A percentile compares a stretch with the other conserved stretches of the same genome.
These are phyloP conservation scores for Paratrypauchen microcephalus DNA, from an alignment of 2,797 vertebrate species.

Conservation along the genomic window DNA sequence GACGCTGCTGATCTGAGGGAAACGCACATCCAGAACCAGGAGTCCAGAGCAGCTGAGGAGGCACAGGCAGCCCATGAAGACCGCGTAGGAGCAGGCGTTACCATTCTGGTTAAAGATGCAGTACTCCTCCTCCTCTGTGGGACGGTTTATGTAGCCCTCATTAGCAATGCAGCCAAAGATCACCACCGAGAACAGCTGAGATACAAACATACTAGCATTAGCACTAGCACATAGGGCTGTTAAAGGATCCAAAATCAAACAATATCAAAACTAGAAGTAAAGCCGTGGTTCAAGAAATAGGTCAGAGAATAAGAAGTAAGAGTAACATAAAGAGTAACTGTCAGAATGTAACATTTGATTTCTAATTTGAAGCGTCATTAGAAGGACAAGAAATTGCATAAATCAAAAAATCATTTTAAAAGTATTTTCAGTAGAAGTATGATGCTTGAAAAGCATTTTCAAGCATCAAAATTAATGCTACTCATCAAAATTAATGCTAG, in stretches of 20 bases:
- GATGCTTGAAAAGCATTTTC: too few relatives aligned
- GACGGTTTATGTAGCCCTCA: constrained; percentile 90
- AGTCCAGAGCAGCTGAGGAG: constrained; percentile 92
- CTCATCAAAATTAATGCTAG: too few relatives aligned
- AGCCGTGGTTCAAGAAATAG: too few relatives aligned
- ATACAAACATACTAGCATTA: not conserved
- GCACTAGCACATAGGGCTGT: not conserved
- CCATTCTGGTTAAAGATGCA: constrained; percentile 96
- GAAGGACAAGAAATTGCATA: too few relatives aligned
- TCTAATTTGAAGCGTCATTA: too few relatives aligned
- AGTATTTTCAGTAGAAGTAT: too few relatives aligned
- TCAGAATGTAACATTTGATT: too few relatives aligned
- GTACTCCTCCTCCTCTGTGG: constrained; percentile 78
- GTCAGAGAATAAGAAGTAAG: too few relatives aligned
- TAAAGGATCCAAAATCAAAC: not conserved
- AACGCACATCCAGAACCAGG: constrained; percentile 92
- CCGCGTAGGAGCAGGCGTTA: constrained; percentile 92
- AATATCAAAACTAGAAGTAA: too few relatives aligned
- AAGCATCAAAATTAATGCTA: too few relatives aligned
- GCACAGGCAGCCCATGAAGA: constrained; percentile 90
- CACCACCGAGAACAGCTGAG: constrained; percentile 93
- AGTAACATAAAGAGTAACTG: too few relatives aligned
- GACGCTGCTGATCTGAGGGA: constrained; percentile 97
- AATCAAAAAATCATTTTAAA: too few relatives aligned
- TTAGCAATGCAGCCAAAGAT: constrained; percentile 95